A percentile compares a stretch with the other conserved stretches of the same genome.
phyloP scores from a whole-genome alignment of 2,888 invertebrate species.

The Dermolepida albohirtum region DNA sequence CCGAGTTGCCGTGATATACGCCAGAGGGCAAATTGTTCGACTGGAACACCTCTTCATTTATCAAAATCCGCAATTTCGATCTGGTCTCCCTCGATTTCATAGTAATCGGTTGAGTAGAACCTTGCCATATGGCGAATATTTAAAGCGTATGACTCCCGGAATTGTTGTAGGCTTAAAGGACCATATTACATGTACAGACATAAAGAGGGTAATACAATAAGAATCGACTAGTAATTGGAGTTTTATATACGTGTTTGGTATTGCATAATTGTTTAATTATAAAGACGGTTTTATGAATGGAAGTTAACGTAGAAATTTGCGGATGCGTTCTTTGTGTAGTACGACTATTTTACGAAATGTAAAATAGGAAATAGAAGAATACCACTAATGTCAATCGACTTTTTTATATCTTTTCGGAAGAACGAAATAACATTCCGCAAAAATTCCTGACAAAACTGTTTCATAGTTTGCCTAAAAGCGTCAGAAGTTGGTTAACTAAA shows the following conservation, averaged over 20 bases:
- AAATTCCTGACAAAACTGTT: too few relatives aligned
- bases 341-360: background rate
- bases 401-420: too few relatives aligned
- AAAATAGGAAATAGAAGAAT: too few relatives aligned
- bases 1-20: constrained; percentile 38
- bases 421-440: too few relatives aligned
- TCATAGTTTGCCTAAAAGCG: too few relatives aligned
- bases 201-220: constrained; percentile 38
- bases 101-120: constrained; percentile 48
- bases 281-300: constrained; percentile 1
- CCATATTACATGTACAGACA: constrained; percentile 48
- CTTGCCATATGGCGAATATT: constrained; percentile 52
- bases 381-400: too few relatives aligned
- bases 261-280: constrained; percentile 33
- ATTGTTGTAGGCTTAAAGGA: constrained; percentile 41
- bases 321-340: background rate
- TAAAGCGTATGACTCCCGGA: constrained; percentile 48
- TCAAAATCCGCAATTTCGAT: constrained; percentile 60
- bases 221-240: constrained; percentile 41
- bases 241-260: constrained; percentile 22
- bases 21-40: constrained; percentile 47
- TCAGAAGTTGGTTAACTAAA: too few relatives aligned
- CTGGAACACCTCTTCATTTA: constrained; percentile 62
- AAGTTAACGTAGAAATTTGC: background rate
- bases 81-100: constrained; percentile 51